phyloP scores from a whole-genome alignment of 2,797 vertebrate genomes.

The Cossypha polioptera region DNA sequence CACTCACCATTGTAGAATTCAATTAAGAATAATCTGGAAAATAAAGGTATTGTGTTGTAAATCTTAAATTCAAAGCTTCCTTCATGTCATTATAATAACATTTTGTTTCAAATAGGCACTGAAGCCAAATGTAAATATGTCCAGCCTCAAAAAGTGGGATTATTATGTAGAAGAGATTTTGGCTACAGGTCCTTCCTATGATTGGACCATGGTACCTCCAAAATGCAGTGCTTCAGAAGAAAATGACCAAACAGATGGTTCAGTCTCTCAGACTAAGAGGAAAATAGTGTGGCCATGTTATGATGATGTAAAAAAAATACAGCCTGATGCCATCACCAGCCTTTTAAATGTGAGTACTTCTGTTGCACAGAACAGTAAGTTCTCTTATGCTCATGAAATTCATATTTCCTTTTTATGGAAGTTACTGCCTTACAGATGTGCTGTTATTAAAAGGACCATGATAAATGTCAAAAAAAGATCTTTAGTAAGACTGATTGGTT shows the following conservation, averaged over 20 bases:
- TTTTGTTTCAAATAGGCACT: constrained; percentile 79
- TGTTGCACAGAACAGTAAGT: not conserved
- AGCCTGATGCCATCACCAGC: constrained; percentile 92
- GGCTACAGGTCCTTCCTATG: constrained; percentile 91
- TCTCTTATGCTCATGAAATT: not conserved
- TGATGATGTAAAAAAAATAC: constrained; percentile 84
- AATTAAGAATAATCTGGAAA: not conserved
- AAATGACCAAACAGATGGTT: constrained; percentile 60
- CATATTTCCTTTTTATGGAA: not conserved
- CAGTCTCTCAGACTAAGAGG: constrained; percentile 81
- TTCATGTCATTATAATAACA: not conserved
- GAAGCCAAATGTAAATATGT: constrained; percentile 87
- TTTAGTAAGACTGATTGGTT: not conserved
- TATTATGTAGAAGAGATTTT: constrained; percentile 93
- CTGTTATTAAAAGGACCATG: not conserved
- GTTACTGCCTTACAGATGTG: not conserved
- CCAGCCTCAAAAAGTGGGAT: constrained; percentile 93
- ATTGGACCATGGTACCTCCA: constrained; percentile 85
- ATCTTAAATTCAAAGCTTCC: not conserved
- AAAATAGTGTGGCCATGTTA: constrained; percentile 97
- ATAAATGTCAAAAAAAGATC: not conserved
- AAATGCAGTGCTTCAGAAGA: constrained; percentile 79
- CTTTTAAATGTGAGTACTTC: constrained; percentile 85
- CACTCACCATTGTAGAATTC: not conserved
- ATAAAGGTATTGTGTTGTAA: not conserved